Percentiles rank a stretch among this genome's conserved stretches.
Evolutionary conservation across 2,797 vertebrate genomes (phyloP).

Genomic region (Urosaurus nigricauda): DNA sequence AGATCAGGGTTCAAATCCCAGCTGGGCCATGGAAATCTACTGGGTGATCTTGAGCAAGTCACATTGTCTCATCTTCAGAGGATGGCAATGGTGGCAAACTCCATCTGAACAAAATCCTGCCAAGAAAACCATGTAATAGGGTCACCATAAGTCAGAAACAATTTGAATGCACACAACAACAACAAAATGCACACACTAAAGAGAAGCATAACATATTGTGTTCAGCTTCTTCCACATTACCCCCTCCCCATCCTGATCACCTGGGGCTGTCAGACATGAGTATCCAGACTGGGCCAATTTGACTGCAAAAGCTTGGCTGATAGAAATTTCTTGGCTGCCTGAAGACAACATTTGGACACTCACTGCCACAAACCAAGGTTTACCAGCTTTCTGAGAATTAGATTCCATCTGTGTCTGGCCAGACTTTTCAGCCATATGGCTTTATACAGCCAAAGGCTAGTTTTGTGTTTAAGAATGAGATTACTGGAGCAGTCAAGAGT

Average conservation of each 20-base stretch:
- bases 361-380: conserved; percentile 67
- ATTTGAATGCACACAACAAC: no score
- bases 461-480: conserved; percentile 59
- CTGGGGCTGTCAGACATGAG: conserved; percentile 58
- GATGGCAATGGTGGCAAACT: no score
- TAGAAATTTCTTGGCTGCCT: conserved; percentile 68
- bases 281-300: conserved; percentile 49
- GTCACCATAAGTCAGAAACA: no score
- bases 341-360: conserved; percentile 70
- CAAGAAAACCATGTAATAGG: no score
- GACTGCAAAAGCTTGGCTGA: conserved; percentile 56
- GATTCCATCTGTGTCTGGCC: conserved; percentile 69
- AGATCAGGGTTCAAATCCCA: no score
- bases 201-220: neutral
- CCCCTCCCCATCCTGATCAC: conserved; percentile 2
- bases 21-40: no score
- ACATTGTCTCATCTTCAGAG: no score
- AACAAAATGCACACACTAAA: neutral
- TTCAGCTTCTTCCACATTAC: neutral
- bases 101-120: no score
- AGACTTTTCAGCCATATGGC: conserved; percentile 74
- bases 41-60: no score
- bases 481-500: conserved; percentile 55
- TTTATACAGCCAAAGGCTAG: conserved; percentile 71
- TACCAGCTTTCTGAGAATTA: conserved; percentile 72